phyloP scores from a whole-genome alignment of 1,140 invertebrate genomes.

The Magallana angulata region DNA sequence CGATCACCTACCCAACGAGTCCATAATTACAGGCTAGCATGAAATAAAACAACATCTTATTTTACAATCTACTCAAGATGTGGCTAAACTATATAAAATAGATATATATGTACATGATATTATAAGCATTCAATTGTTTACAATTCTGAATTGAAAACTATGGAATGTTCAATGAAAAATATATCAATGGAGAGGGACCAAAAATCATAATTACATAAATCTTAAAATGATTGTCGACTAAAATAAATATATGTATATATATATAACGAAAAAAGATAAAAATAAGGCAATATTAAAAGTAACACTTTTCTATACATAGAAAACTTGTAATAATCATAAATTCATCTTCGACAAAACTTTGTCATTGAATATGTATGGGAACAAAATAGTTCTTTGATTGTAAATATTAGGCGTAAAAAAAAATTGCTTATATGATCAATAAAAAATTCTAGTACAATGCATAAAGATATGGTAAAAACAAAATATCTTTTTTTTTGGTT shows the following conservation, averaged over 20 bases:
- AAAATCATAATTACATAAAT: conserved; percentile 36
- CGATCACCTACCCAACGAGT: conserved; percentile 23
- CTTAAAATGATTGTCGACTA: conserved; percentile 22
- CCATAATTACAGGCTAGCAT: conserved; percentile 26
- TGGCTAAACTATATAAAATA: background rate
- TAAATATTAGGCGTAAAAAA: conserved; percentile 3
- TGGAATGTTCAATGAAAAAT: conserved; percentile 35
- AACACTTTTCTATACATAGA: conserved; percentile 21
- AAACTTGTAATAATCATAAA: background rate
- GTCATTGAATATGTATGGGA: background rate
- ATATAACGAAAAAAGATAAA: conserved; percentile 37
- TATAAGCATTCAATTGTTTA: conserved; percentile 9
- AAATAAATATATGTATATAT: conserved; percentile 31
- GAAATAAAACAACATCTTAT: conserved; percentile 38
- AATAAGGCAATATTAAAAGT: conserved; percentile 23
- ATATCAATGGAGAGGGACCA: conserved; percentile 1
- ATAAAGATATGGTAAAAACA: background rate
- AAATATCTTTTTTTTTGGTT: no score
- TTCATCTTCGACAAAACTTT: background rate
- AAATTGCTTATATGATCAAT: conserved; percentile 1
- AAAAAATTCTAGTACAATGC: background rate
- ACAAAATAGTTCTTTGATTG: conserved; percentile 14
- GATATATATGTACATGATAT: conserved; percentile 2
- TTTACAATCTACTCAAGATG: background rate
- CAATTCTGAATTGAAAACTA: conserved; percentile 6